Conservation (phyloP, 2,888 invertebrate genomes). For the Hirtodrosophila duncani region DNA sequence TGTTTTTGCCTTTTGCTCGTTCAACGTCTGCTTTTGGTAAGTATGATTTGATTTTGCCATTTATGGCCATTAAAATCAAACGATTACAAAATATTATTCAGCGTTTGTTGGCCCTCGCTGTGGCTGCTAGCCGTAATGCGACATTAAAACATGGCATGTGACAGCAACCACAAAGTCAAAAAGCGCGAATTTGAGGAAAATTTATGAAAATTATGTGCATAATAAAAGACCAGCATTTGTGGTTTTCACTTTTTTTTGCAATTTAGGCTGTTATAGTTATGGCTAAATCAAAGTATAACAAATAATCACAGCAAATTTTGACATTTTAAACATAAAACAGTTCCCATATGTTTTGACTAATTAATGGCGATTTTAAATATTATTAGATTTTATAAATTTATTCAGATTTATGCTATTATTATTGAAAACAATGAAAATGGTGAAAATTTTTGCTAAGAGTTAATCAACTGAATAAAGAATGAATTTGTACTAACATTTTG, state of each 20-base stretch:
- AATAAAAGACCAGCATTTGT: conserved; percentile 30
- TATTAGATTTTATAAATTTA: no score
- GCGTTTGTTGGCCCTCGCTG: not conserved
- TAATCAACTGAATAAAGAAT: no score
- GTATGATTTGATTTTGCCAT: conserved; percentile 23
- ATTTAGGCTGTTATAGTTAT: not conserved
- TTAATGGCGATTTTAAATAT: no score
- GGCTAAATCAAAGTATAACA: not conserved
- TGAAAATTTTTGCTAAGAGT: no score
- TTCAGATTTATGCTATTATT: no score
- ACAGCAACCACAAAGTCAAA: conserved; percentile 33
- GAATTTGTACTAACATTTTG: no score
- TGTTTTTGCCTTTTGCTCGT: not conserved
- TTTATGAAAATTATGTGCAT: conserved; percentile 46
- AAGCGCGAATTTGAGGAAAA: conserved; percentile 23
- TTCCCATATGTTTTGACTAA: no score
- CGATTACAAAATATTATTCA: not conserved
- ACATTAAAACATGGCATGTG: conserved; percentile 42
- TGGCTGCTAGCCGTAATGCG: conserved; percentile 21
- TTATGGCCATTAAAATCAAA: conserved; percentile 2
- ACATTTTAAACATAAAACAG: no score
- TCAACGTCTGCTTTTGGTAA: conserved; percentile 6
- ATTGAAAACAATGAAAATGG: no score
- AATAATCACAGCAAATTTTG: no score
- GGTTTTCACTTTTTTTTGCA: not conserved